phyloP scores from a whole-genome alignment of 1,140 invertebrate species.

The Lepidurus packardi region DNA sequence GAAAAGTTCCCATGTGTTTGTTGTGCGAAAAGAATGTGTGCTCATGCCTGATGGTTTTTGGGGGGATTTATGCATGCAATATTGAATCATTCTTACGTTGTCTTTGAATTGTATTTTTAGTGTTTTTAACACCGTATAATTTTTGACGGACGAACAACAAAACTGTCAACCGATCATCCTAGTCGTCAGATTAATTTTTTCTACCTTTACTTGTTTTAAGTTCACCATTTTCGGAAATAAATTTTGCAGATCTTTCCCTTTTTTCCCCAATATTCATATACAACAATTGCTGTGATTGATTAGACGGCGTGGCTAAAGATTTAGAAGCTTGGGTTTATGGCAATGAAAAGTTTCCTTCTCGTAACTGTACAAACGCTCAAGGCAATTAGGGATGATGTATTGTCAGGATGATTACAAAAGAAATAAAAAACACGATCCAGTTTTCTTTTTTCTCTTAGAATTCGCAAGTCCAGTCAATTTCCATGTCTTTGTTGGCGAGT shows the following conservation, averaged over 20 bases:
- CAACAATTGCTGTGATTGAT: background rate
- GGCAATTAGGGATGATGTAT: conserved; percentile 13
- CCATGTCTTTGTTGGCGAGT: no score
- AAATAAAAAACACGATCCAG: background rate
- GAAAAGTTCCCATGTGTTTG: background rate
- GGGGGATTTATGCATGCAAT: background rate
- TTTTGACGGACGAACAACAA: background rate
- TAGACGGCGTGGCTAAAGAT: background rate
- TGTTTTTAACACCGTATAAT: background rate
- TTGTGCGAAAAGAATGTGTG: background rate
- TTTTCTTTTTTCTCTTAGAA: background rate
- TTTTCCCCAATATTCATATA: background rate
- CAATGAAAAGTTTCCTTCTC: background rate
- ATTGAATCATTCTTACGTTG: background rate
- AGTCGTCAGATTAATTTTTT: background rate
- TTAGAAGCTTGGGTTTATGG: background rate
- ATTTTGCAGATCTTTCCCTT: background rate
- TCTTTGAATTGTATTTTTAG: background rate
- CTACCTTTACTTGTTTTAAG: background rate
- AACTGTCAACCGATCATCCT: background rate
- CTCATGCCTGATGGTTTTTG: background rate
- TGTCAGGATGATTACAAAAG: background rate
- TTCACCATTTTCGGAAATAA: conserved; percentile 5
- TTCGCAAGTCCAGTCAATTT: background rate
- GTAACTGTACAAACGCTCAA: conserved; percentile 3